A percentile compares a stretch with the other conserved stretches of the same genome.
Conservation (phyloP, 1,140 invertebrate species). For the Brachionus paranguensis region DNA sequence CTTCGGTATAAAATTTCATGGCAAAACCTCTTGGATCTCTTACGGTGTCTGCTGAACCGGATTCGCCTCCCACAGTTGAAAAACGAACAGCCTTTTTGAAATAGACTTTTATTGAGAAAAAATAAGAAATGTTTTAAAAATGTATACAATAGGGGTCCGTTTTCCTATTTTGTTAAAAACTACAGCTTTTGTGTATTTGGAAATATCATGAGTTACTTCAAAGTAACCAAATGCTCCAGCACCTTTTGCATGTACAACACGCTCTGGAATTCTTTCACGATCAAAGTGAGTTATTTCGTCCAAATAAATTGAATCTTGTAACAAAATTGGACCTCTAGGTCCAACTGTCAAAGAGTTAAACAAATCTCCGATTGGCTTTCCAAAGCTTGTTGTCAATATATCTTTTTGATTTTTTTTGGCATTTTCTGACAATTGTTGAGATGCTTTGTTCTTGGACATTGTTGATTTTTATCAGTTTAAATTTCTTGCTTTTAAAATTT, state of each 20-base stretch:
- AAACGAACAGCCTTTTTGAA: conserved; percentile 66
- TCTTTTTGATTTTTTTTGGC: background rate
- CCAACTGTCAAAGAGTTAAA: conserved; percentile 69
- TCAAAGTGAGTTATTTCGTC: conserved; percentile 84
- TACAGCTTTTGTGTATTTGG: conserved; percentile 72
- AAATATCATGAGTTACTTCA: conserved; percentile 85
- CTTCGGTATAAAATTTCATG: conserved; percentile 89
- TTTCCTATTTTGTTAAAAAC: conserved; percentile 78
- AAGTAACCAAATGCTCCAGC: conserved; percentile 90
- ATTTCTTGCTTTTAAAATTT: too few relatives aligned
- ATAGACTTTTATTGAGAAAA: background rate
- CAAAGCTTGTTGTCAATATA: conserved; percentile 64
- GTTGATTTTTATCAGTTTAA: background rate
- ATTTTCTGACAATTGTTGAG: conserved; percentile 29
- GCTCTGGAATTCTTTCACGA: conserved; percentile 86
- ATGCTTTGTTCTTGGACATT: conserved; percentile 15
- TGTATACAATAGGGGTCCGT: conserved; percentile 61
- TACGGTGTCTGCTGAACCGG: conserved; percentile 67
- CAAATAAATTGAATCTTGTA: conserved; percentile 76
- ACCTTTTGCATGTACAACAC: conserved; percentile 95
- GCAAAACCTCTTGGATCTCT: conserved; percentile 89
- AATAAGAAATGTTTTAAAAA: background rate
- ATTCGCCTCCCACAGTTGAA: conserved; percentile 79
- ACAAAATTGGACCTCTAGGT: conserved; percentile 74
- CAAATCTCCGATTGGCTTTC: conserved; percentile 73